Evolutionary conservation across 2,797 vertebrate genomes (phyloP).

Genomic region (Sphenopsis melanotis): DNA sequence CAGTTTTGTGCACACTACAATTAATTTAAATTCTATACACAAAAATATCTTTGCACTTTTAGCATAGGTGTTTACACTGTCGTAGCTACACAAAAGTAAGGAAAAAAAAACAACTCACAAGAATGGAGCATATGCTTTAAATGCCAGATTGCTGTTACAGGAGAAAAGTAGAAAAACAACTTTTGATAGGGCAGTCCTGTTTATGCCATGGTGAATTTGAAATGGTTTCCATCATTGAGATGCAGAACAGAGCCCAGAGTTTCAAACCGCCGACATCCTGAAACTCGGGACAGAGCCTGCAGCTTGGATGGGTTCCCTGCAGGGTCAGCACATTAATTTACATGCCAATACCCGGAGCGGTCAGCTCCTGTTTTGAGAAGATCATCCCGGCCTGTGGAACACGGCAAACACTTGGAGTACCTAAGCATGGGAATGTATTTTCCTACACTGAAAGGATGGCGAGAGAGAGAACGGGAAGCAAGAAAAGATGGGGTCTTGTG

Average conservation of each 20-base stretch:
- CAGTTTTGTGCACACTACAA: neutral
- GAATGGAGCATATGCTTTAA: neutral
- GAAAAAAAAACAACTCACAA: neutral
- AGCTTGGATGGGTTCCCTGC: slow-evolving; percentile 9
- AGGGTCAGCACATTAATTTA: slow-evolving; percentile 64
- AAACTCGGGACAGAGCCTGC: slow-evolving; percentile 10
- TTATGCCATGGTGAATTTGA: slow-evolving; percentile 43
- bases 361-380: slow-evolving; percentile 29
- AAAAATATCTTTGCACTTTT: neutral
- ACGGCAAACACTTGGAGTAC: slow-evolving; percentile 12
- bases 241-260: slow-evolving; percentile 17
- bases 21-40: neutral
- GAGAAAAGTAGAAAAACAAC: slow-evolving; percentile 20
- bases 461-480: neutral
- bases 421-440: slow-evolving; percentile 55
- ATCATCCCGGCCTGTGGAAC: slow-evolving; percentile 25
- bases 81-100: neutral
- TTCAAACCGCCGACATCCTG: slow-evolving; percentile 54
- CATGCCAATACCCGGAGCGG: slow-evolving; percentile 51
- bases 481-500: slow-evolving; percentile 4
- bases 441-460: slow-evolving; percentile 10
- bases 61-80: neutral
- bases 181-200: neutral
- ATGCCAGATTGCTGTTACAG: neutral
- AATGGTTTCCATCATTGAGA: slow-evolving; percentile 44